Evolutionary conservation across 2,797 vertebrate species (phyloP).

Genomic region (Ceyx erithaca): DNA sequence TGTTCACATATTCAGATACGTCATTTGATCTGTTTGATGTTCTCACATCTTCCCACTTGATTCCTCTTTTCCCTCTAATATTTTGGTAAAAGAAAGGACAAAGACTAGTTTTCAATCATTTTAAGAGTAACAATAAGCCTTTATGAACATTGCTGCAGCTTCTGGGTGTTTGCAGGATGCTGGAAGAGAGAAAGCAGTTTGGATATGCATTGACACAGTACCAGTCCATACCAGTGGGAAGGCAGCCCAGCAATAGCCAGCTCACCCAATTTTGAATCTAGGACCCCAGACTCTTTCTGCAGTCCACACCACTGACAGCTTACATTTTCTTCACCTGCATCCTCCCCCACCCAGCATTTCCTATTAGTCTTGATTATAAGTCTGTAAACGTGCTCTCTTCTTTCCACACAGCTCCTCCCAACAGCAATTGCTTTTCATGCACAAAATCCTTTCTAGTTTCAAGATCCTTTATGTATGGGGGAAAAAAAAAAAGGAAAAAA

Average conservation of each 20-base stretch:
- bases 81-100: slow-evolving; percentile 32
- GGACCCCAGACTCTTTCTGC: neutral
- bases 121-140: neutral
- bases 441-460: slow-evolving; percentile 23
- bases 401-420: slow-evolving; percentile 15
- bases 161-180: neutral
- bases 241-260: neutral
- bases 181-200: neutral
- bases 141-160: slow-evolving; percentile 16
- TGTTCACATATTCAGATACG: neutral
- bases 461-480: slow-evolving; percentile 12
- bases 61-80: neutral
- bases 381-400: neutral
- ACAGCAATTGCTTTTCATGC: slow-evolving; percentile 11
- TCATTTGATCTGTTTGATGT: slow-evolving; percentile 12
- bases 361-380: neutral
- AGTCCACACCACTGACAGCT: neutral
- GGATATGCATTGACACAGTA: neutral
- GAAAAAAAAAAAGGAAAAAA: slow-evolving; percentile 7
- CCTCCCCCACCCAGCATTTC: neutral
- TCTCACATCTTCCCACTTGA: neutral
- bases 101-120: slow-evolving; percentile 3
- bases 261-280: neutral
- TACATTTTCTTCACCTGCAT: neutral
- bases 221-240: neutral